Evolutionary conservation across 2,888 invertebrate genomes (phyloP), one percentile per base, ranked within the genome.

Genomic region (Therioaphis trifolii): DNA sequence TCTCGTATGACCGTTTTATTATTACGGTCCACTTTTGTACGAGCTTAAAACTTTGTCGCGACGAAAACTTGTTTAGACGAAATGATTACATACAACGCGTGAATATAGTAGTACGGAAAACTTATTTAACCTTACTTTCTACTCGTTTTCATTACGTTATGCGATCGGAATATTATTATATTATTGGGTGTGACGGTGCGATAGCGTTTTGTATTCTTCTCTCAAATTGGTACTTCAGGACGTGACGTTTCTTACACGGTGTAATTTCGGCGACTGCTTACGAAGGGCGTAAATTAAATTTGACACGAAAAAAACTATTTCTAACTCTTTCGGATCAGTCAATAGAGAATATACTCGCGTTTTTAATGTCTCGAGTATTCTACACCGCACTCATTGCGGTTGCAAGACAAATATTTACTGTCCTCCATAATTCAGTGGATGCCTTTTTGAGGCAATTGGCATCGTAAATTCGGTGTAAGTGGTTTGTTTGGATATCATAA

Each of bases 391-490:
- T 40, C 35, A 74, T 40, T 55, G 58, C 58, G 4, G 24, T 35
- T 4, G 4, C 55, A 40, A 24, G 9, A 11, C 9, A 40, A 74
- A 40, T 74, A 21, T 75, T 75, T 75, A 18, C 61, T 58, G 24
- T 58, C n/a, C 43, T 58, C 12, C 18, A 27, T 61, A n/a, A 43
- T 43, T 55, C 24, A 0, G 40, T 9, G 21, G 40, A 55, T 21
- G 24, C 74, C 24, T 15, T 58, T 18, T 55, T 35, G 24, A 15
- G 1, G 18, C 27, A 61, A 61, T 75, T 43, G 55, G 18, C 27
- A n/a, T 61, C 43, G 24, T 75, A 75, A 75, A 43, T 46, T 75
- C 12, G n/a, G 11, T 61, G 40, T 46, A 43, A 75, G 61, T 7
- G 15, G 27, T 75, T 61, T 27, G 18, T 46, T 27, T 61, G 5